Percentiles rank a stretch among this genome's conserved stretches.
phyloP scores from a whole-genome alignment of 2,797 vertebrate species.

The Microctenopoma stevenorrisi region DNA sequence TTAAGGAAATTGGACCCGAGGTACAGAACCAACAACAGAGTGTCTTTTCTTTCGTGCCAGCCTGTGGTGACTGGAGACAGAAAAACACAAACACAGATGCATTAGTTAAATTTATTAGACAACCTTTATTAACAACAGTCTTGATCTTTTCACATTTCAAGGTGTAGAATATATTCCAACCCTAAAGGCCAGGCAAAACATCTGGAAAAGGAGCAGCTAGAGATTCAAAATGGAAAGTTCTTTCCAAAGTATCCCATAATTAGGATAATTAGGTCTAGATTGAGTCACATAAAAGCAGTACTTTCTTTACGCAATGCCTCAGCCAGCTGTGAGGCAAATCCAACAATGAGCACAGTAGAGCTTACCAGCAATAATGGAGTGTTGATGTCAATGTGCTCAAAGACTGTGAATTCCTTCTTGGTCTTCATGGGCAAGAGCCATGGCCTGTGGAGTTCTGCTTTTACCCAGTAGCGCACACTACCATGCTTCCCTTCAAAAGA shows the following conservation, averaged over 20 bases:
- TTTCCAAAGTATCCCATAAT: conserved; percentile 9
- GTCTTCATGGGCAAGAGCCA: conserved; percentile 99
- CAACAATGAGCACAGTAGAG: not conserved
- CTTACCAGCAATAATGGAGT: conserved; percentile 98
- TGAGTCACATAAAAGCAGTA: not conserved
- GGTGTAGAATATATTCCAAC: not conserved
- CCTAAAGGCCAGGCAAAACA: not conserved
- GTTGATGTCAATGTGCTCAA: conserved; percentile 99
- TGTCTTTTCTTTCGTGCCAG: conserved; percentile 99
- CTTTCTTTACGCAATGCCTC: not conserved
- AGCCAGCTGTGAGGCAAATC: not conserved
- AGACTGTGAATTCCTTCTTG: conserved; percentile 99
- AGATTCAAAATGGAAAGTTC: conserved; percentile 9
- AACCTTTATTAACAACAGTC: too few species aligned
- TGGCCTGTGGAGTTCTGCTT: conserved; percentile 98
- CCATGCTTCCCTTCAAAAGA: conserved; percentile 99
- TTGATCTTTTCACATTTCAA: not conserved
- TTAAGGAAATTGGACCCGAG: conserved; percentile 99
- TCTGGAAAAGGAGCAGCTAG: not conserved
- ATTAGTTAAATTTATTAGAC: conserved; percentile 6
- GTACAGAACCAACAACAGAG: conserved; percentile 99
- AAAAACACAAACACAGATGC: not conserved
- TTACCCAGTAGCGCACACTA: conserved; percentile 99
- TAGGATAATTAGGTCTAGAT: not conserved
- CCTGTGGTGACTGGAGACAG: conserved; percentile 93